These are phyloP conservation scores for Antennarius maculatus DNA, from an alignment of 2,797 vertebrate species.

Conservation along the genomic window DNA sequence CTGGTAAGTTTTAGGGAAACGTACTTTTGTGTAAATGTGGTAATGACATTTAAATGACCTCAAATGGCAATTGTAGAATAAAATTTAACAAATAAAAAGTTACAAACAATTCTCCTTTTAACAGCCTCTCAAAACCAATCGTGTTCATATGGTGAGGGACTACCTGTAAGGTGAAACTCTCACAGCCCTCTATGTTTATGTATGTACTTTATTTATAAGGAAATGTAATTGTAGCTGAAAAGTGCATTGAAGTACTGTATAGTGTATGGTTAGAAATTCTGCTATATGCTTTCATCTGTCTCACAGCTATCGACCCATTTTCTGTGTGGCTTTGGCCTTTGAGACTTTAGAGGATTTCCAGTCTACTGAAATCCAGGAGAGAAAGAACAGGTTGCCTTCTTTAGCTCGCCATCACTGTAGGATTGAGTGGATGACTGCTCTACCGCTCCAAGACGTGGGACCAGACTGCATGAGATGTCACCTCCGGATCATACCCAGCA, in stretches of 20 bases:
- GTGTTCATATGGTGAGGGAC: no score
- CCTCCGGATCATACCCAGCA: conserved; percentile 22
- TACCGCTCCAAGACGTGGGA: conserved; percentile 31
- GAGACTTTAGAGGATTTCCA: conserved; percentile 39
- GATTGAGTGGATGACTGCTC: conserved; percentile 33
- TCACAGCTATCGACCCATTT: conserved; percentile 13
- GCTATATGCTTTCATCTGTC: conserved; percentile 3
- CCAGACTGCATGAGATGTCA: conserved; percentile 32
- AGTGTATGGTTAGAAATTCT: no score
- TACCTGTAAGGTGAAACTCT: not conserved
- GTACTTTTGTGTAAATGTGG: no score
- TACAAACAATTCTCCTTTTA: no score
- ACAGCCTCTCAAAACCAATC: no score
- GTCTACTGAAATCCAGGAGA: conserved; percentile 38
- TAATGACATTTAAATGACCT: no score
- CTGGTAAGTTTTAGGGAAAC: no score
- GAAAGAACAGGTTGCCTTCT: conserved; percentile 42
- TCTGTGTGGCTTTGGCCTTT: conserved; percentile 39
- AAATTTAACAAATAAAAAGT: no score
- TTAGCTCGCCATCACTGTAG: not conserved
- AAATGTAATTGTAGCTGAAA: not conserved
- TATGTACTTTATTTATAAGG: not conserved
- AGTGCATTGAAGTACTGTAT: not conserved
- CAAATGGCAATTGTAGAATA: no score
- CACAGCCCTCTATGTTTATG: not conserved